Base-by-base conservation (phyloP, 2,113 vertebrate genomes). In the Xiphias gladius region DNA sequence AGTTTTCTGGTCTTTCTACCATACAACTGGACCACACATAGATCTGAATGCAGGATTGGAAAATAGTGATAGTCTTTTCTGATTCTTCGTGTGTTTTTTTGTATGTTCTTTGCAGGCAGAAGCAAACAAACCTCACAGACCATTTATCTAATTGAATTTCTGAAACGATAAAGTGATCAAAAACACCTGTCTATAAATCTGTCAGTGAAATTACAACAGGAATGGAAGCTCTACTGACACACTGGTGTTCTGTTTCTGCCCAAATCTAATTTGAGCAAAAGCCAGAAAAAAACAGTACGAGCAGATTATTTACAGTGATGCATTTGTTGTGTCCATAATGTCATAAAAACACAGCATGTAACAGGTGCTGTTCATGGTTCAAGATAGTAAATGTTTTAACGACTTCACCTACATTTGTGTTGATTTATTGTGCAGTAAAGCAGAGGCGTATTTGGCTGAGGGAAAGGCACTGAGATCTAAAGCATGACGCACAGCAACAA, bases 181-280 rank as follows among this genome's bases (percentile, higher is more conserved):
- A 86, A 86, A 89, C 94, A 91, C 89, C 91, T 86, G 90, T 85
- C 88, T 89, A 90, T 92, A 92, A 92, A 95, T 95, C 89, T 84
- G 76, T 86, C 91, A 85, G 39, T 84, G 82, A 87, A 93, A 93
- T 83, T 66, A 81, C 78, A 82, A 46, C 86, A 35, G 39, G 93
- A 92, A 92, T 94, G 93, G 92, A 89, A 55, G 82, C 79, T 90
- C 86, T 85, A 83, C 83, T 81, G 90, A 89, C 91, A 94, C 90
- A 75, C 86, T 1, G 71, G 90, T 82, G 89, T 76, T 92, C 94
- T 95, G 95, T 78, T 95, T 93, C 83, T 74, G 63, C 75, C 83
- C 76, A 79, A 92, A 89, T 94, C 73, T 52, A 87, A 87, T 94
- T 88, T 83, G 78, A 52, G 78, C 52, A 83, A 84, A 85, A 90